Evolutionary conservation across 2,888 invertebrate genomes (phyloP), one percentile per base, ranked within the genome.

Genomic region (Caenorhabditis sp.): DNA sequence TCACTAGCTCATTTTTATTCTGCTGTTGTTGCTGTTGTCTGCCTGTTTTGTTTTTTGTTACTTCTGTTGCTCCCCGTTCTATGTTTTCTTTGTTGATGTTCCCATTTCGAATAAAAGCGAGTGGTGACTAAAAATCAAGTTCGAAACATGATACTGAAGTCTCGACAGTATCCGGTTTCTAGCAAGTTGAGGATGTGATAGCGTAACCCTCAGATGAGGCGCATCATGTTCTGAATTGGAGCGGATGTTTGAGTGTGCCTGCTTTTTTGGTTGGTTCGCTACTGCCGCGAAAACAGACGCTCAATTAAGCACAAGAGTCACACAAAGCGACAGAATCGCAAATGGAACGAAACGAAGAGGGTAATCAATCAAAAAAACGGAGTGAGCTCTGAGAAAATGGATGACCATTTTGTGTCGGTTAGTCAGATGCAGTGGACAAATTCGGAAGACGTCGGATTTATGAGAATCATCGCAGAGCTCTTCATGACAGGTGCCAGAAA

Each of bases 341-440:
- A 44, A 49, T 59, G 47, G 35, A 64, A 66, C 51, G 63, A 51
- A 61, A 63, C 63, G 44, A 38, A 38, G 38, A 38, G 47, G 44
- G 59, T 68, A 68, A 75, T 75, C 75, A 75, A 75, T 75, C 75
- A 75, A 75, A 75, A 75, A 44, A 44, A 5, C 12, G 14, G 14
- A 19, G 35, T n/a, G 24, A 16, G 7, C 22, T 14, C 54, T 16
- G 35, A 56, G 35, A 19, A 75, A 66, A 66, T 56, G 58, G 24
- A 66, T 56, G 75, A 58, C 66, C 35, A 58, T 66, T 64, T 47
- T 35, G n/a, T 31, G 24, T 7, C 44, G 41, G 28, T 12, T 63
- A 7, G 63, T 51, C 28, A 49, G 49, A n/a, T 28, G 16, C n/a
- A 41, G 10, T 14, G 16, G 16, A n/a, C n/a, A 44, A 44, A 44